Conservation (phyloP, 1,140 invertebrate genomes). For the Microplitis demolitor region DNA sequence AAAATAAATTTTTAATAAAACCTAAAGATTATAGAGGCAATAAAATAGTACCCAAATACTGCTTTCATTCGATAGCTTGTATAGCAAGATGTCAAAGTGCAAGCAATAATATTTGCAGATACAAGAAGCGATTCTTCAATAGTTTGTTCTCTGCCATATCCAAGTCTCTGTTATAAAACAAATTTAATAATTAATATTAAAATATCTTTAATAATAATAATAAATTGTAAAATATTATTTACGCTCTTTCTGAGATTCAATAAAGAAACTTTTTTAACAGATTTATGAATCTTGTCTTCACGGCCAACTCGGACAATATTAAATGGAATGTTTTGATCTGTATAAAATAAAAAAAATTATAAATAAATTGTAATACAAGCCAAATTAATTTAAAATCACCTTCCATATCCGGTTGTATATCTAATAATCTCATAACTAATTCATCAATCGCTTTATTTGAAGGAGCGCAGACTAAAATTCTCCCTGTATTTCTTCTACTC, state of each 20-base stretch:
- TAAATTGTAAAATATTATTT: too few relatives aligned
- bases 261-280: constrained; percentile 57
- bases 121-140: background rate
- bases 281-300: constrained; percentile 60
- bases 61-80: background rate
- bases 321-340: constrained; percentile 42
- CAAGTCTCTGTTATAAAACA: too few relatives aligned
- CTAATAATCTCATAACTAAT: background rate
- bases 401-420: background rate
- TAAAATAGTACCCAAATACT: background rate
- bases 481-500: constrained; percentile 11
- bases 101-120: background rate
- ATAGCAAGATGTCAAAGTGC: background rate
- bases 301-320: constrained; percentile 67
- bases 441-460: constrained; percentile 11
- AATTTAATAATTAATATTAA: too few relatives aligned
- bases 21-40: too few relatives aligned
- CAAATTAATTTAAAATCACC: background rate
- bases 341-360: background rate
- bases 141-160: background rate
- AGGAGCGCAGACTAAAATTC: constrained; percentile 12
- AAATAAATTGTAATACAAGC: background rate
- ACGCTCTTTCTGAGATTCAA: constrained; percentile 31
- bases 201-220: too few relatives aligned
- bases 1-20: too few relatives aligned